Conservation (phyloP, 1,140 invertebrate species). For the Lamellibrachia luymesi region DNA sequence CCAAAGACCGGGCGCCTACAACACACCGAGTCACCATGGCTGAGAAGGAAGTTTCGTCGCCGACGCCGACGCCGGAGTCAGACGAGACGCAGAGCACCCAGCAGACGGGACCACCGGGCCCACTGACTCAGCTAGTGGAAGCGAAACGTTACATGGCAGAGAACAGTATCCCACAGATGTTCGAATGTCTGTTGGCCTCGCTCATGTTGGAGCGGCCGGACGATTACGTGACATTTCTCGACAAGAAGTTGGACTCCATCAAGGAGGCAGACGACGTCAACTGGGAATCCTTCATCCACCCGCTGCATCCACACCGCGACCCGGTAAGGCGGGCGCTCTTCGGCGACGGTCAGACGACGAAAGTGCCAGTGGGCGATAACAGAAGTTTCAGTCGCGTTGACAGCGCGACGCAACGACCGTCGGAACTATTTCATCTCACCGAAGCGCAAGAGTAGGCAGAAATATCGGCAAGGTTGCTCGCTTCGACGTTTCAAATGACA, state of each 20-base stretch:
- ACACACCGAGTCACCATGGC: neutral
- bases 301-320: conserved; percentile 50
- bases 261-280: conserved; percentile 46
- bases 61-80: neutral
- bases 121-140: conserved; percentile 36
- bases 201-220: conserved; percentile 51
- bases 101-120: neutral
- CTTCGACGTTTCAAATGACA: too few species aligned
- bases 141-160: conserved; percentile 46
- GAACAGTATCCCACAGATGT: conserved; percentile 51
- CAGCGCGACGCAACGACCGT: neutral
- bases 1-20: too few species aligned
- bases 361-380: neutral
- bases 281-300: conserved; percentile 42
- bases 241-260: conserved; percentile 47
- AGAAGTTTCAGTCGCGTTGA: neutral
- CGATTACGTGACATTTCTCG: conserved; percentile 49
- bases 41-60: neutral
- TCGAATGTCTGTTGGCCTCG: conserved; percentile 49
- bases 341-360: neutral
- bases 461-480: neutral
- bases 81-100: neutral
- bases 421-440: neutral
- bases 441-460: neutral
- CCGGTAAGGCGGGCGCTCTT: neutral